Percentiles rank a stretch among this genome's conserved stretches.
These are phyloP conservation scores for Ametastegia equiseti DNA, from an alignment of 2,888 invertebrate species.

Conservation along the genomic window DNA sequence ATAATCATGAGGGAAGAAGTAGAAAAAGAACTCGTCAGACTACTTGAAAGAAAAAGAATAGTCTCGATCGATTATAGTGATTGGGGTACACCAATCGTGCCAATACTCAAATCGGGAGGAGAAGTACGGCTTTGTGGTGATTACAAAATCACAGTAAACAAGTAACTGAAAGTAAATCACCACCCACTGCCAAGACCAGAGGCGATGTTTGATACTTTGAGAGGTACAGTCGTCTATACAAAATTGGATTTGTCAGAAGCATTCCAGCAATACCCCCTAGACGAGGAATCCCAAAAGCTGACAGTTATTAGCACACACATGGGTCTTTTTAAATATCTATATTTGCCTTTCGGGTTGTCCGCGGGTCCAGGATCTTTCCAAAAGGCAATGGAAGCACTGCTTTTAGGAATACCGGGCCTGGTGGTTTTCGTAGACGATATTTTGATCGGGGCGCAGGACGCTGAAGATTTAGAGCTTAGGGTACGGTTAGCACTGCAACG, in stretches of 20 bases:
- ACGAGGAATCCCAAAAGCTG: conserved; percentile 55
- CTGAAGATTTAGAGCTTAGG: no score
- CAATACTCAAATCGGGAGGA: conserved; percentile 59
- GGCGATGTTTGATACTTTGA: conserved; percentile 53
- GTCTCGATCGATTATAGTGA: conserved; percentile 55
- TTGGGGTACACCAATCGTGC: conserved; percentile 64
- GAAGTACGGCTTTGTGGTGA: conserved; percentile 63
- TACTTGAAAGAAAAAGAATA: conserved; percentile 52
- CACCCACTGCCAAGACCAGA: conserved; percentile 55
- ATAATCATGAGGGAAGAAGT: conserved; percentile 26
- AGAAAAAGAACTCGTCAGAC: conserved; percentile 30
- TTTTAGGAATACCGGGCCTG: conserved; percentile 45
- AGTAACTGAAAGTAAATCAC: conserved; percentile 51
- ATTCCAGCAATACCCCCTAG: conserved; percentile 57
- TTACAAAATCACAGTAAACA: conserved; percentile 57
- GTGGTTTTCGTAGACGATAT: conserved; percentile 49
- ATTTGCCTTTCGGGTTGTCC: no score
- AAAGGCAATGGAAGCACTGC: background rate
- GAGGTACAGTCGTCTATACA: conserved; percentile 57
- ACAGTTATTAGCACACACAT: conserved; percentile 58
- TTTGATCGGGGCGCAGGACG: background rate
- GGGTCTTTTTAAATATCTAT: no score
- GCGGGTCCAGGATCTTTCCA: conserved; percentile 55
- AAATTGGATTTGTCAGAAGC: conserved; percentile 62
- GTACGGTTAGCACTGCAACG: background rate